These are phyloP conservation scores for Polyergus mexicanus DNA, from an alignment of 1,140 invertebrate species.

Conservation along the genomic window DNA sequence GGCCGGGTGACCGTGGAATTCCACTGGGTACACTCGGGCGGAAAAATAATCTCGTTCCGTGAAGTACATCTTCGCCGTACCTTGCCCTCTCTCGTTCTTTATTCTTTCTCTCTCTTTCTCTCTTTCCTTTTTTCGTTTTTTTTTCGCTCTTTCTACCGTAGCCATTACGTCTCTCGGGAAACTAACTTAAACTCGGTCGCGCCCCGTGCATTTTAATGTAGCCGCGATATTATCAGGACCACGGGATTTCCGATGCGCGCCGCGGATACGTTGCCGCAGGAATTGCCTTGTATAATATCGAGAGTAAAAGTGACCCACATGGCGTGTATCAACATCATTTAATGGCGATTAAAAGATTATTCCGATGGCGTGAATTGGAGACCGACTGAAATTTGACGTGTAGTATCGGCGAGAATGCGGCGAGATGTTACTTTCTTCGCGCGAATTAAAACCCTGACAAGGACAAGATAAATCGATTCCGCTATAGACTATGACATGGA, in stretches of 20 bases:
- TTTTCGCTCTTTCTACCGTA: constrained; percentile 4
- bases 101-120: not conserved
- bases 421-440: not conserved
- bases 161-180: constrained; percentile 56
- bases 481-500: not conserved
- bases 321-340: not conserved
- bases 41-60: constrained; percentile 76
- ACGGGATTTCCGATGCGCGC: constrained; percentile 40
- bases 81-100: constrained; percentile 8
- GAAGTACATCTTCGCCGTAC: constrained; percentile 66
- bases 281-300: constrained; percentile 31
- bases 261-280: not conserved
- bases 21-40: constrained; percentile 78
- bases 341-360: constrained; percentile 13
- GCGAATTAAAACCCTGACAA: constrained; percentile 5
- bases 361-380: not conserved
- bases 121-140: not conserved
- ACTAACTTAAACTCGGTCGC: constrained; percentile 64
- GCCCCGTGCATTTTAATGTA: constrained; percentile 63
- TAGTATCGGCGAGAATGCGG: not conserved
- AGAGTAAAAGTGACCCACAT: constrained; percentile 49
- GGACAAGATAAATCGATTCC: constrained; percentile 6
- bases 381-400: not conserved
- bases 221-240: constrained; percentile 52
- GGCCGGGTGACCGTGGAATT: constrained; percentile 78